Evolutionary conservation across 2,113 vertebrate species (phyloP).

Genomic region (Eolophus roseicapilla): DNA sequence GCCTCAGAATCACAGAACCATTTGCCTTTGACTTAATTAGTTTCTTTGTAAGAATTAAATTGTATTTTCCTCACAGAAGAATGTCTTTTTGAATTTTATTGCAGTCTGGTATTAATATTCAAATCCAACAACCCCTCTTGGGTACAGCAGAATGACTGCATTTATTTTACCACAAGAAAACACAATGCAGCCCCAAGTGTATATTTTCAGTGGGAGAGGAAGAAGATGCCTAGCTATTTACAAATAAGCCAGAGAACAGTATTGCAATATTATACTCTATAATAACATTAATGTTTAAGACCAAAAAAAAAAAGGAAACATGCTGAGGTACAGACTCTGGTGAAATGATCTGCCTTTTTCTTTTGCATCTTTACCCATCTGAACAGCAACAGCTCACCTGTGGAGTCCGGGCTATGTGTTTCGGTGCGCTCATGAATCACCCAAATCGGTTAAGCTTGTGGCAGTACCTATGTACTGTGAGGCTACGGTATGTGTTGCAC

Average conservation of each 20-base stretch:
- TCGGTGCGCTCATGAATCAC: background rate
- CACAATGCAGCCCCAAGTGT: background rate
- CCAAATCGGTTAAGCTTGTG: fast-evolving
- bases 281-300: background rate
- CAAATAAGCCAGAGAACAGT: background rate
- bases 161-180: conserved; percentile 52
- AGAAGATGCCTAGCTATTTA: background rate
- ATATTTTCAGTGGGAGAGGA: background rate
- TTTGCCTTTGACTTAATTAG: conserved; percentile 61
- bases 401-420: background rate
- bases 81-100: conserved; percentile 39
- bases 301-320: background rate
- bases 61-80: conserved; percentile 48
- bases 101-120: conserved; percentile 52
- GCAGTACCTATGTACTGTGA: background rate
- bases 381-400: background rate
- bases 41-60: conserved; percentile 61
- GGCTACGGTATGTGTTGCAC: fast-evolving
- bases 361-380: background rate
- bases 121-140: background rate
- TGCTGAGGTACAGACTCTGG: background rate
- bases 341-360: background rate
- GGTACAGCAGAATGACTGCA: conserved; percentile 19
- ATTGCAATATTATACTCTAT: background rate
- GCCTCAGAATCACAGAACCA: conserved; percentile 22